Conservation (phyloP, 1,140 invertebrate species). For the Agrilus planipennis region DNA sequence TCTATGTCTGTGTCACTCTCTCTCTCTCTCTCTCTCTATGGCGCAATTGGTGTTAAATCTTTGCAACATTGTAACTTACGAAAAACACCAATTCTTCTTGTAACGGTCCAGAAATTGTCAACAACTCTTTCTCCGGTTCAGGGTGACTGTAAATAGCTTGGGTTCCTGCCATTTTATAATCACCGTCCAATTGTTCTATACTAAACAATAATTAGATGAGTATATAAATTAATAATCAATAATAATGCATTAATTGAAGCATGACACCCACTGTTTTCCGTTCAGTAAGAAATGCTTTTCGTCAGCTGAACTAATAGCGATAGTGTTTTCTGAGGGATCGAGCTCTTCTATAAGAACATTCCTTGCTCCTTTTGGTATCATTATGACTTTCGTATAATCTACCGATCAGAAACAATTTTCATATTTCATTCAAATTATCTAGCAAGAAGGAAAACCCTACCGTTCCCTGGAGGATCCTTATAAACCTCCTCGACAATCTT, state of each 20-base stretch:
- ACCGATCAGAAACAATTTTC: neutral
- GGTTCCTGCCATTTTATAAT: slow-evolving; percentile 32
- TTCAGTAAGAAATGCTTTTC: slow-evolving; percentile 36
- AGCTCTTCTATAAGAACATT: slow-evolving; percentile 34
- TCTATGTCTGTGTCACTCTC: no score
- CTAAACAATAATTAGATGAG: slow-evolving; percentile 13
- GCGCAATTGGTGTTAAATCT: no score
- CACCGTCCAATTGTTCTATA: slow-evolving; percentile 29
- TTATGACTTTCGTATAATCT: slow-evolving; percentile 35
- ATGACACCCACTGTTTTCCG: slow-evolving; percentile 29
- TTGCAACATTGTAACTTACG: slow-evolving; percentile 22
- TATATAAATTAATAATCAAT: slow-evolving; percentile 2
- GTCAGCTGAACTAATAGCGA: slow-evolving; percentile 29
- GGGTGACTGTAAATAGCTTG: slow-evolving; percentile 34
- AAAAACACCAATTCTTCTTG: slow-evolving; percentile 32
- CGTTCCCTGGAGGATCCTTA: slow-evolving; percentile 14
- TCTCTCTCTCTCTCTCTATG: no score
- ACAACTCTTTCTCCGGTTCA: slow-evolving; percentile 32
- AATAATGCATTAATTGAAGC: neutral
- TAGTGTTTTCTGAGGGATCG: slow-evolving; percentile 27
- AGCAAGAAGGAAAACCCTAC: slow-evolving; percentile 12
- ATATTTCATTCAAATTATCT: neutral
- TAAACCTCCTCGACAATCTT: slow-evolving; percentile 33
- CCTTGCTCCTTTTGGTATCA: slow-evolving; percentile 34
- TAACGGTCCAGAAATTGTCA: slow-evolving; percentile 38